Conservation (phyloP, 2,113 vertebrate genomes). For the Coregonus clupeaformis region DNA sequence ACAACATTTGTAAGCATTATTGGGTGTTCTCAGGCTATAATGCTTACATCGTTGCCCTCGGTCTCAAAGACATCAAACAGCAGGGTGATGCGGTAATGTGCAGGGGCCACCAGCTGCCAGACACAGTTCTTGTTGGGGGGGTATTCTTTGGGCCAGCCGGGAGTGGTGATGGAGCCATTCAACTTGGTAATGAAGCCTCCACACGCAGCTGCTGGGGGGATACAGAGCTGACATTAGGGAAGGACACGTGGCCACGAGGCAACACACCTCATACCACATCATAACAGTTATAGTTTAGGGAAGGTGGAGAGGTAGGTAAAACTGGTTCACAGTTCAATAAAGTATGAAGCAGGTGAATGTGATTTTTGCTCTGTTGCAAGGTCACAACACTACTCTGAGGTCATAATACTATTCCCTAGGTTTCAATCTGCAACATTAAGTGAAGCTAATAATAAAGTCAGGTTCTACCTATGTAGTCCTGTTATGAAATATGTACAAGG, state of each 20-base stretch:
- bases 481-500: background rate
- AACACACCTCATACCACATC: background rate
- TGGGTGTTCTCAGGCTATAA: background rate
- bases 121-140: conserved; percentile 4
- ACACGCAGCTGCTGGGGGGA: conserved; percentile 3
- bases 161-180: background rate
- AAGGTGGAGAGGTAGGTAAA: background rate
- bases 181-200: background rate
- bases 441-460: too few relatives aligned
- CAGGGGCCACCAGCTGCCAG: background rate
- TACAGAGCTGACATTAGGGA: background rate
- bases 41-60: background rate
- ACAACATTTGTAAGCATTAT: background rate
- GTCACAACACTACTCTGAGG: too few relatives aligned
- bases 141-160: background rate
- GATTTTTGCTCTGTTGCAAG: too few relatives aligned
- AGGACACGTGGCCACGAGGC: background rate
- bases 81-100: conserved; percentile 1
- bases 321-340: too few relatives aligned
- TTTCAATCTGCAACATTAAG: too few relatives aligned
- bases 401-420: too few relatives aligned
- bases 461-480: too few relatives aligned
- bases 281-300: background rate
- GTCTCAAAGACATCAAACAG: background rate
- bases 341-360: too few relatives aligned